A percentile compares a stretch with the other conserved stretches of the same genome.
Evolutionary conservation across 1,140 invertebrate genomes (phyloP).

Genomic region (Cephus cinctus): DNA sequence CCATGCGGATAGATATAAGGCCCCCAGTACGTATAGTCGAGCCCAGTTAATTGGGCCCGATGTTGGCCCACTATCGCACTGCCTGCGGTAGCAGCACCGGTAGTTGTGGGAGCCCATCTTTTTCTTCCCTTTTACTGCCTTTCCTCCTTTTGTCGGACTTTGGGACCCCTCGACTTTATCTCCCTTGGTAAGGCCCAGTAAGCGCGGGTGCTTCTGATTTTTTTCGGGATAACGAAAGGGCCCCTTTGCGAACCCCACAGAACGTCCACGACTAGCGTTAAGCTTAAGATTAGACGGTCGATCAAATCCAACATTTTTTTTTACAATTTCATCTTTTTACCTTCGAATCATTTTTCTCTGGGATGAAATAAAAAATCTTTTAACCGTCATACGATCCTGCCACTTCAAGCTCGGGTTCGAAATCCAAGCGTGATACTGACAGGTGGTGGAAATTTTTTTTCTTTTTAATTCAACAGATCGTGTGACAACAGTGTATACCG

Average conservation of each 20-base stretch:
- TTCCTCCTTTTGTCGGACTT: slow-evolving; percentile 15
- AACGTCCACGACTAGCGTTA: too few relatives aligned
- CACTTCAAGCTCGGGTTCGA: too few relatives aligned
- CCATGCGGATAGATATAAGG: slow-evolving; percentile 29
- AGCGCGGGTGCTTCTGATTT: slow-evolving; percentile 45
- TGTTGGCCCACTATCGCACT: slow-evolving; percentile 47
- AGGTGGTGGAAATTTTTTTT: slow-evolving; percentile 32
- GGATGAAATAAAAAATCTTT: too few relatives aligned
- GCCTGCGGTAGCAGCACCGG: slow-evolving; percentile 29
- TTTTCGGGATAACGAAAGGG: slow-evolving; percentile 33
- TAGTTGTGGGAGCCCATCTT: slow-evolving; percentile 28
- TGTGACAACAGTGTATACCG: slow-evolving; percentile 42
- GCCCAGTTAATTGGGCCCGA: slow-evolving; percentile 47
- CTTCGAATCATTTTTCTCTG: too few relatives aligned
- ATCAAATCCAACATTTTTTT: too few relatives aligned
- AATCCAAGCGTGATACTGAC: slow-evolving; percentile 32
- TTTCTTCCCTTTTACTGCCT: slow-evolving; percentile 17
- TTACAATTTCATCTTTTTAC: too few relatives aligned
- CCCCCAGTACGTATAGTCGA: too few relatives aligned
- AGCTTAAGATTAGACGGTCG: too few relatives aligned
- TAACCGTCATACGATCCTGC: too few relatives aligned
- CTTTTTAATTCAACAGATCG: slow-evolving; percentile 38
- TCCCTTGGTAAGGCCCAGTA: slow-evolving; percentile 29
- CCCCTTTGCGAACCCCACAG: too few relatives aligned
- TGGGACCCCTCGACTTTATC: slow-evolving; percentile 25